phyloP scores from a whole-genome alignment of 1,140 invertebrate genomes.

The Penaeus chinensis region DNA sequence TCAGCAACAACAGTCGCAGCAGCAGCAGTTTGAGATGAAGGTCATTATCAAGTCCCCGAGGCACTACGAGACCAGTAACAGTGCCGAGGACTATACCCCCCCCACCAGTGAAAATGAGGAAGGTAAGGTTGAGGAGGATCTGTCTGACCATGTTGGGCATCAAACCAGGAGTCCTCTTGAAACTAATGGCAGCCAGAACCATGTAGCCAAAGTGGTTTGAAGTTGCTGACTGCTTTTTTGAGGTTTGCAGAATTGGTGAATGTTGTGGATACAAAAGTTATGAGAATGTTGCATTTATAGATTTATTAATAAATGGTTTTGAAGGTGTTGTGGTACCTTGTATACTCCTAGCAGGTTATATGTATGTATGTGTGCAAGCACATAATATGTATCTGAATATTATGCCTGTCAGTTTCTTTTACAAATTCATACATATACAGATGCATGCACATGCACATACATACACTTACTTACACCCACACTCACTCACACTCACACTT shows the following conservation, averaged over 20 bases:
- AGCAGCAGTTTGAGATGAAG: constrained; percentile 27
- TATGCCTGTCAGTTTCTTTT: too few relatives aligned
- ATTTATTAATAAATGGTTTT: too few relatives aligned
- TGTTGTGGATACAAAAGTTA: too few relatives aligned
- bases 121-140: constrained; percentile 19
- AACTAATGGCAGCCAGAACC: constrained; percentile 41
- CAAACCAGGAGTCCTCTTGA: constrained; percentile 37
- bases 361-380: too few relatives aligned
- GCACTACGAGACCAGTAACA: constrained; percentile 34
- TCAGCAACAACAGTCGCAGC: constrained; percentile 36
- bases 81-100: constrained; percentile 20
- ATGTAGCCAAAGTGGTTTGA: constrained; percentile 44
- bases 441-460: not conserved
- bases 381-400: too few relatives aligned
- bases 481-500: too few relatives aligned
- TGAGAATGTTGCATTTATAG: too few relatives aligned
- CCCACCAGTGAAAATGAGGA: constrained; percentile 7
- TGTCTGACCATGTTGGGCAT: not conserved
- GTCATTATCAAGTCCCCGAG: constrained; percentile 22
- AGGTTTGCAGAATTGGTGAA: not conserved
- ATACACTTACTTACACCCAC: too few relatives aligned
- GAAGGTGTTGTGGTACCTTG: too few relatives aligned
- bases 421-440: not conserved
- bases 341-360: too few relatives aligned
- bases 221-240: not conserved